These are phyloP conservation scores for Tor tambroides DNA, from an alignment of 2,113 vertebrate genomes.

Conservation along the genomic window DNA sequence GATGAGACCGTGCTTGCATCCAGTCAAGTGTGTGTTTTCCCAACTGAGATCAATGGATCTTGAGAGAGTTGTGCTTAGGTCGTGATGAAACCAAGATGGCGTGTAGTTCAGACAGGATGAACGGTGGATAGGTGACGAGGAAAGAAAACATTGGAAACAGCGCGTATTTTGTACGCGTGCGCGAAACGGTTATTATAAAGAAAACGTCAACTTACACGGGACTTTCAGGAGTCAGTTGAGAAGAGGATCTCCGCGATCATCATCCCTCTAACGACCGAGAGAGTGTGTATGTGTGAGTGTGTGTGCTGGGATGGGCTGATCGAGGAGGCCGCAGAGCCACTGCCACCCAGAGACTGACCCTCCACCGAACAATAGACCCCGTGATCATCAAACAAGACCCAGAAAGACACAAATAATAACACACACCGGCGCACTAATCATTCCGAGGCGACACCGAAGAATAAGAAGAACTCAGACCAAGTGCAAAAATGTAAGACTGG, in stretches of 20 bases:
- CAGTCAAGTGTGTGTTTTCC: constrained; percentile 46
- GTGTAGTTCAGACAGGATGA: constrained; percentile 76
- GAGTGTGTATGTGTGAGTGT: constrained; percentile 10
- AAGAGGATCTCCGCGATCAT: constrained; percentile 30
- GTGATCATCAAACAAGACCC: constrained; percentile 35
- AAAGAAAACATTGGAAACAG: constrained; percentile 46
- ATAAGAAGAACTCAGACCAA: constrained; percentile 44
- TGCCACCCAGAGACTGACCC: constrained; percentile 63
- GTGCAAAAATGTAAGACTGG: constrained; percentile 54
- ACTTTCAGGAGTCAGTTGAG: not conserved
- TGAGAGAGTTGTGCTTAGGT: constrained; percentile 68
- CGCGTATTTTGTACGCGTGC: not conserved
- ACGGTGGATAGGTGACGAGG: constrained; percentile 64
- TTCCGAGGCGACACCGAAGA: constrained; percentile 28
- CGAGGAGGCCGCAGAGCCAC: constrained; percentile 72
- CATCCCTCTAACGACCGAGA: constrained; percentile 15
- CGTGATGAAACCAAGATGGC: constrained; percentile 81
- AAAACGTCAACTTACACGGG: constrained; percentile 15
- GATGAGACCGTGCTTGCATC: constrained; percentile 36
- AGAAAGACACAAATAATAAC: constrained; percentile 5
- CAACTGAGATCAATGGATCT: constrained; percentile 49
- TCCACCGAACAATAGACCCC: constrained; percentile 62
- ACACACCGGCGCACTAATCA: not conserved
- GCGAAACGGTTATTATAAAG: not conserved
- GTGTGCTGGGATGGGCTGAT: constrained; percentile 61